phyloP scores from a whole-genome alignment of 2,888 invertebrate species.

The Aspidiotus rigidus region DNA sequence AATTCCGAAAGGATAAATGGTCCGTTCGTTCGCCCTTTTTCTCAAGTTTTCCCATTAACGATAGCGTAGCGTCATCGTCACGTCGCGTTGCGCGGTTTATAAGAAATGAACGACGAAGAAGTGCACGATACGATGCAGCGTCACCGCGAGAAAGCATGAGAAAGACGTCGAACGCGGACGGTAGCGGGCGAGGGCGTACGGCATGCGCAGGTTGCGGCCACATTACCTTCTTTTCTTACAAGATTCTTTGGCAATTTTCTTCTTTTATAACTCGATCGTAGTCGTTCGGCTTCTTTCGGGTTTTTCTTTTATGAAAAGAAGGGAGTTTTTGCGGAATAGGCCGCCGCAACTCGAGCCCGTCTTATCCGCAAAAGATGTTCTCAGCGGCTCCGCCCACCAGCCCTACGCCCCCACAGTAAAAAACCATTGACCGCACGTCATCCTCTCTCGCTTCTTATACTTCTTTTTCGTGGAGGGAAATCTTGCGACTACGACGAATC shows the following conservation, averaged over 20 bases:
- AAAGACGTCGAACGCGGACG: neutral
- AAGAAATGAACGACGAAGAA: too few relatives aligned
- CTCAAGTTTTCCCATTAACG: too few relatives aligned
- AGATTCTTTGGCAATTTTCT: slow-evolving; percentile 33
- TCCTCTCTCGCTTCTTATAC: slow-evolving; percentile 8
- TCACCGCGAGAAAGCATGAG: neutral
- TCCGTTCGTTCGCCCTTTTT: too few relatives aligned
- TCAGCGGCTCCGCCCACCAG: slow-evolving; percentile 26
- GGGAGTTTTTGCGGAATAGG: slow-evolving; percentile 37
- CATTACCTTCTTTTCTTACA: slow-evolving; percentile 33
- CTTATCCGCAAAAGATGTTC: slow-evolving; percentile 32
- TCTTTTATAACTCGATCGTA: slow-evolving; percentile 8
- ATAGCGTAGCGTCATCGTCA: too few relatives aligned
- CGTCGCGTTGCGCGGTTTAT: too few relatives aligned
- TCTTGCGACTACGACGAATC: slow-evolving; percentile 14
- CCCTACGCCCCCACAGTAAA: slow-evolving; percentile 30
- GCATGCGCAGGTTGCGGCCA: slow-evolving; percentile 33
- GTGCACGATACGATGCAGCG: neutral
- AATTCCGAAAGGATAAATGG: too few relatives aligned
- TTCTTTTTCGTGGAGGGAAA: neutral
- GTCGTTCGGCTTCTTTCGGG: slow-evolving; percentile 31
- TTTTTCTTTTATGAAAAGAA: slow-evolving; percentile 35
- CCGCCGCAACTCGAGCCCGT: slow-evolving; percentile 38
- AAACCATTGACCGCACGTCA: slow-evolving; percentile 31
- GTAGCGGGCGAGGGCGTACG: slow-evolving; percentile 6